These are phyloP conservation scores for Phoxinus dragarum DNA, from an alignment of 2,797 vertebrate genomes.

Conservation along the genomic window DNA sequence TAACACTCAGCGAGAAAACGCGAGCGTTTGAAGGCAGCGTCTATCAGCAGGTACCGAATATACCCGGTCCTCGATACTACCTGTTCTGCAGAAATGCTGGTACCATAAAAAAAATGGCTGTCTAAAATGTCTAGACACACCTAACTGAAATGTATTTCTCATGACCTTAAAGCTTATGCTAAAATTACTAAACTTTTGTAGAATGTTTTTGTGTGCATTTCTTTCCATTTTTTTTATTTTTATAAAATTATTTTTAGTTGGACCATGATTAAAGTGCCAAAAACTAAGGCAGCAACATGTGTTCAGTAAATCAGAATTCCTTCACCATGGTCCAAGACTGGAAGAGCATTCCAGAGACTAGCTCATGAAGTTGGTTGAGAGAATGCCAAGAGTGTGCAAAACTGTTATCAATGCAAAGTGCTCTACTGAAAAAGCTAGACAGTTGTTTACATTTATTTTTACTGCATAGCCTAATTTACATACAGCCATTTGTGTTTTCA, in stretches of 20 bases:
- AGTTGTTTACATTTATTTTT: not conserved
- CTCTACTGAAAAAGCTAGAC: not conserved
- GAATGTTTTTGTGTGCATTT: not conserved
- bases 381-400: not conserved
- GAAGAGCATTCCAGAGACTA: slow-evolving; percentile 5
- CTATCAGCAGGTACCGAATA: not conserved
- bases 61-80: not conserved
- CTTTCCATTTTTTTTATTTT: no score
- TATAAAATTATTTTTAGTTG: not conserved
- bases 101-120: no score
- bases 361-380: not conserved
- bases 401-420: not conserved
- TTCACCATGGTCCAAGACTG: not conserved
- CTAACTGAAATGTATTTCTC: not conserved
- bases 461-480: not conserved
- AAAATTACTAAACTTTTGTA: not conserved
- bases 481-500: no score
- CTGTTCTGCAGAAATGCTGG: not conserved
- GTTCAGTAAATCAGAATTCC: not conserved
- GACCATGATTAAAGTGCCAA: not conserved
- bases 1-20: not conserved
- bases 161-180: not conserved
- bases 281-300: not conserved
- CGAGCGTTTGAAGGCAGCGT: not conserved
- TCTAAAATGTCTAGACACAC: not conserved